Percentiles rank a stretch among this genome's conserved stretches.
These are phyloP conservation scores for Diorhabda sublineata DNA, from an alignment of 1,140 invertebrate species.

Conservation along the genomic window DNA sequence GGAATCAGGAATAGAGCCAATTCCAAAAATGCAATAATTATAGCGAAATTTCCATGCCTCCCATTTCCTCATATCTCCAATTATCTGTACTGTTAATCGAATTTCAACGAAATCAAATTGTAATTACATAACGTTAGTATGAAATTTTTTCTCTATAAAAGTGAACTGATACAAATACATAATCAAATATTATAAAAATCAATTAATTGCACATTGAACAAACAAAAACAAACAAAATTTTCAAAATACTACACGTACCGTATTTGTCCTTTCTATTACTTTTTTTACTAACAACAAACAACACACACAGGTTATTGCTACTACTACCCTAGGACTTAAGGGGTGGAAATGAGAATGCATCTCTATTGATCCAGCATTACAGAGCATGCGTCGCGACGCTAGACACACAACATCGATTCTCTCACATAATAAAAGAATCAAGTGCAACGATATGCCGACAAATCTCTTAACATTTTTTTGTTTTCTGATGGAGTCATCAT, in stretches of 20 bases:
- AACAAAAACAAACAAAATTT: no score
- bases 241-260: constrained; percentile 6
- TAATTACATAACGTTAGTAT: no score
- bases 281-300: constrained; percentile 13
- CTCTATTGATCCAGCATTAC: constrained; percentile 26
- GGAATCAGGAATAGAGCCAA: no score
- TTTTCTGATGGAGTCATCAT: not conserved
- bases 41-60: no score
- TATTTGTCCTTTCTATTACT: constrained; percentile 1
- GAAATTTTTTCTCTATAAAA: no score
- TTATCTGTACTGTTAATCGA: no score
- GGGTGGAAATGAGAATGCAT: constrained; percentile 28
- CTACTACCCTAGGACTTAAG: constrained; percentile 1
- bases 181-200: no score
- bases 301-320: constrained; percentile 11
- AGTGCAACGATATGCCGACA: not conserved
- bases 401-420: constrained; percentile 25
- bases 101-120: no score
- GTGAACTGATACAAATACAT: no score
- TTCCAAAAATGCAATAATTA: no score
- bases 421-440: not conserved
- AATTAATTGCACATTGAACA: no score
- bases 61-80: no score
- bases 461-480: not conserved
- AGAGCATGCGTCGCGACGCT: constrained; percentile 32